Evolutionary conservation across 2,888 invertebrate genomes (phyloP), one percentile per base, ranked within the genome.

Genomic region (Cyclophora punctaria): DNA sequence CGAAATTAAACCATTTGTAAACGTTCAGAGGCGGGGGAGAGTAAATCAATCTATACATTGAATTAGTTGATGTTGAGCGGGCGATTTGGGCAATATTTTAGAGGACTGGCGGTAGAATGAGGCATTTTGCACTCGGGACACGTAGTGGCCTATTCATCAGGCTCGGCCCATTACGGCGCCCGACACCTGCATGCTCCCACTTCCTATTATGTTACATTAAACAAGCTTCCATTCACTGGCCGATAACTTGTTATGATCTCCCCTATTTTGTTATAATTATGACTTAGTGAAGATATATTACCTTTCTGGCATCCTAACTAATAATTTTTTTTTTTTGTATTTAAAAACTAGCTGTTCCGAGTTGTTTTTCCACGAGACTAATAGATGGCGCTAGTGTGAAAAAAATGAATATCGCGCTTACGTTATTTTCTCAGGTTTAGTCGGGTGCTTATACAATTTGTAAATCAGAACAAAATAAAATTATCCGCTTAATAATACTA

Each of bases 1-100:
- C 67, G 69, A 76, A 81, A 83, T 82, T 79, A 80, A 81, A 82
- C 75, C 78, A 82, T 81, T 84, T 80, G 78, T 80, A 76, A 77
- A 77, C 69, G 74, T 61, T 74, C 72, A 61, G 67, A 59, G 66
- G 67, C 61, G 62, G 56, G 58, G 62, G 69, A 63, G 64, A 74
- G 75, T 83, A 79, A 83, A 83, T 83, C 83, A 82, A 83, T 84
- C 80, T 79, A 80, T 77, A 82, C 75, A 76, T 82, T 83, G 77
- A 83, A 84, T 83, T 83, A 83, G 79, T 79, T 78, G 80, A 80
- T 78, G 79, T 82, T 82, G 78, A 80, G 73, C 77, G 75, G 78
- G 74, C 76, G 80, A 80, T 83, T 82, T 82, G 57, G 78, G 80
- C 70, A 75, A 83, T 83, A 82, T 83, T 83, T 83, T 78, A 83